Evolutionary conservation across 1,140 invertebrate species (phyloP).

Genomic region (Trypoxylus dichotomus): DNA sequence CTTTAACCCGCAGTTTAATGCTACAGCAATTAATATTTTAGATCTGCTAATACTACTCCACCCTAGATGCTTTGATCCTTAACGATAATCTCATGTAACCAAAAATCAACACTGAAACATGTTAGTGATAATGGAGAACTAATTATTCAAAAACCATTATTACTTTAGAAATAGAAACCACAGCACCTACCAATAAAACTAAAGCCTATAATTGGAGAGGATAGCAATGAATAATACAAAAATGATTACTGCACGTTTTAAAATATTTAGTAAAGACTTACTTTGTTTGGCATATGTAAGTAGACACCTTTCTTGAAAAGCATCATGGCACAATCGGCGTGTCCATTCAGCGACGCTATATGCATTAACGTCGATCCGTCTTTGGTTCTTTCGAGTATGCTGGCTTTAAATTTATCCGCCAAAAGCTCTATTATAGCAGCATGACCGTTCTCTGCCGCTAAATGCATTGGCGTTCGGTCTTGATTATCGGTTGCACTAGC

Average conservation of each 20-base stretch:
- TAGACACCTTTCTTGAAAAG: conserved; percentile 99
- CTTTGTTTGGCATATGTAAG: conserved; percentile 98
- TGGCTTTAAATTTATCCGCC: conserved; percentile 97
- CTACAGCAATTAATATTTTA: too few species aligned
- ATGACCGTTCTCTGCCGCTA: conserved; percentile 96
- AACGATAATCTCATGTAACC: too few species aligned
- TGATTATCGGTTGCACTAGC: conserved; percentile 92
- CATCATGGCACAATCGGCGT: conserved; percentile 98
- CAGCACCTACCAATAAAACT: too few species aligned
- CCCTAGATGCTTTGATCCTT: too few species aligned
- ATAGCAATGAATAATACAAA: neutral
- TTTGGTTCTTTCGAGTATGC: conserved; percentile 90
- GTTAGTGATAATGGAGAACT: too few species aligned
- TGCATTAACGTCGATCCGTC: conserved; percentile 99
- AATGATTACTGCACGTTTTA: neutral
- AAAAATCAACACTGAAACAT: too few species aligned
- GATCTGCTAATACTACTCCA: too few species aligned
- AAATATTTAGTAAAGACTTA: conserved; percentile 45
- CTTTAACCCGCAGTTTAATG: too few species aligned
- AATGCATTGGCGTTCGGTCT: conserved; percentile 94
- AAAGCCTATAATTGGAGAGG: too few species aligned
- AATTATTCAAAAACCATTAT: too few species aligned
- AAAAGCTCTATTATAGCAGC: conserved; percentile 93
- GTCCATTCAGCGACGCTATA: conserved; percentile 93
- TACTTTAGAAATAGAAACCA: too few species aligned